Evolutionary conservation across 2,888 invertebrate genomes (phyloP), one percentile per base, ranked within the genome.

Genomic region (Eulithis testata): DNA sequence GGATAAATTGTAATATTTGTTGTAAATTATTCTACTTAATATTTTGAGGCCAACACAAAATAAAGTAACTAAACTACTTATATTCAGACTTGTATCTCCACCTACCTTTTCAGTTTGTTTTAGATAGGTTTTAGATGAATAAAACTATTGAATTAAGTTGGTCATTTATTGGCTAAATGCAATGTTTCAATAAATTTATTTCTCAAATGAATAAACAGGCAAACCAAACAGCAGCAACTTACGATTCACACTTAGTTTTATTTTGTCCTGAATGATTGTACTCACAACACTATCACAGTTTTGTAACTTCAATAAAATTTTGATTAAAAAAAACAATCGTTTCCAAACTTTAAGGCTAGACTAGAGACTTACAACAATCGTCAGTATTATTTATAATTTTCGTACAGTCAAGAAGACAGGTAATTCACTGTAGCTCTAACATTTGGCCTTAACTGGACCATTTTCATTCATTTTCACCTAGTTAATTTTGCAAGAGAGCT

Each of bases 11-110:
- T 84, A 85, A 90, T 85, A 89, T 89, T 89, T 89, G 88, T 91
- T 91, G 90, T 91, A 89, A 90, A 91, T 88, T 90, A 87, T 88
- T 88, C 80, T 88, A 87, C 21, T 85, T 82, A 83, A 88, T 88
- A 90, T 86, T 89, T 89, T 89, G 88, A 91, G 85, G 91, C 91
- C 91, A 91, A 92, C 87, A 87, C 83, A 85, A 49, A 49, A 21
- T 49, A 49, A 90, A 89, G 78, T 84, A 82, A 81, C 84, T 78
- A 75, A 78, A 74, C 76, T 77, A 21, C 21, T 21, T 21, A 81
- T 80, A 77, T 83, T 81, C 79, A 65, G 60, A 64, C 76, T 79
- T 78, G 66, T 21, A 37, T 40, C 12, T 40, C 9, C 49, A 31
- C 31, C 4, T 31, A 31, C 21, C 21, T 21, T 21, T 21, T 21